Base-by-base conservation (phyloP, 2,113 vertebrate species). In the Xyrauchen texanus region DNA sequence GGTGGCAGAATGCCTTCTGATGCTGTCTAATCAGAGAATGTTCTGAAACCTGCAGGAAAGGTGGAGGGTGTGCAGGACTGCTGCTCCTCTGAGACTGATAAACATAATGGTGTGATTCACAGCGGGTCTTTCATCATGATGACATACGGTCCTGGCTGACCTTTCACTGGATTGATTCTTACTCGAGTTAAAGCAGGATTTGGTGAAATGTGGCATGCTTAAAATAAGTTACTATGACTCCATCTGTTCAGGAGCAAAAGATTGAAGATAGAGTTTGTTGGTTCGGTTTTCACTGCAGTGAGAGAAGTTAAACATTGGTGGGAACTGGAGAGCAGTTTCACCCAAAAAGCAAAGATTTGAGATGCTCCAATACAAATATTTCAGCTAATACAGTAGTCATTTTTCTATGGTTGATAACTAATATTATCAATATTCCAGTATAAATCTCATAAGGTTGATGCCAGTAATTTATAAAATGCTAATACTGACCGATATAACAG, bases 91-190 rank as follows among this genome's bases (percentile, higher is more conserved):
- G 65, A 53, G 46, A 63, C 64, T 81, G 80, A 82, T 83, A 47
- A 64, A 61, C 75, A 72, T 58, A 21, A 79, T 55, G 11, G 55
- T 64, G 55, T 71, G 78, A 83, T 83, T 84, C 74, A 84, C 34
- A 64, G 61, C 7, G 47, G 63, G 21, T 71, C 67, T 70, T 82
- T 79, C 67, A 81, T 87, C 84, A 82, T 55, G 53, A 53, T 80
- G 84, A 82, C 79, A 84, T 58, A 16, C 5, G 64, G 79, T 13
- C 47, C 46, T 13, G 57, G 21, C n/a, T 83, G 83, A 87, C 80
- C 81, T 85, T 86, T 76, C 44, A 63, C 9, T 5, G 51, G 76
- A 89, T 57, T 68, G 73, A 76, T 81, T 80, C 76, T 80, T 57
- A 82, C 68, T 80, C 44, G 52, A 76, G 51, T 53, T 79, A 51